Percentiles rank a stretch among this genome's conserved stretches.
Conservation (phyloP, 2,888 invertebrate genomes). For the Aquatica leii region DNA sequence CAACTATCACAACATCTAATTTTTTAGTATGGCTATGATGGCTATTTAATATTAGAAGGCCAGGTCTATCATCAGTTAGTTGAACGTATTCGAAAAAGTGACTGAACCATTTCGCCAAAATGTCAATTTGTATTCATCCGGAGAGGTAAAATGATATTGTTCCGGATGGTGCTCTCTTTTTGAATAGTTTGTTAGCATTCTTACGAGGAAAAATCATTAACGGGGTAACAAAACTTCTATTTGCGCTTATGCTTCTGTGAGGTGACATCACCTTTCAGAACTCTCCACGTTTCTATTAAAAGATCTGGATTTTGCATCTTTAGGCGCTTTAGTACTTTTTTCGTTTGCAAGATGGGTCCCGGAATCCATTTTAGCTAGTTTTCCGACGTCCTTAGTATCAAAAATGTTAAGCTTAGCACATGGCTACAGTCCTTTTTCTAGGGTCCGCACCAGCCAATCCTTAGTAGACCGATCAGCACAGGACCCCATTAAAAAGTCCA, state of each 20-base stretch:
- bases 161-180: background rate
- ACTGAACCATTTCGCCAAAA: background rate
- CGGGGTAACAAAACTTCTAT: background rate
- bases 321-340: too few relatives aligned
- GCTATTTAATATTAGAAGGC: background rate
- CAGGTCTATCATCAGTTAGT: background rate
- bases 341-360: too few relatives aligned
- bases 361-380: too few relatives aligned
- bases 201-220: background rate
- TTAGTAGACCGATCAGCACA: too few relatives aligned
- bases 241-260: background rate
- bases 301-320: too few relatives aligned
- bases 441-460: too few relatives aligned
- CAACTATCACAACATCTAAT: conserved; percentile 1
- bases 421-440: too few relatives aligned
- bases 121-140: conserved; percentile 6
- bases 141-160: background rate
- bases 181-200: background rate
- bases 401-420: too few relatives aligned
- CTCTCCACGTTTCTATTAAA: too few relatives aligned
- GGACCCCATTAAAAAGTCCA: too few relatives aligned
- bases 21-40: conserved; percentile 3
- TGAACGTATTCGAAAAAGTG: background rate
- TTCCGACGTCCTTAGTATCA: too few relatives aligned
- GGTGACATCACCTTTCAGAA: too few relatives aligned